Base-by-base conservation (phyloP, 2,797 vertebrate genomes). In the Meriones psammophilus region DNA sequence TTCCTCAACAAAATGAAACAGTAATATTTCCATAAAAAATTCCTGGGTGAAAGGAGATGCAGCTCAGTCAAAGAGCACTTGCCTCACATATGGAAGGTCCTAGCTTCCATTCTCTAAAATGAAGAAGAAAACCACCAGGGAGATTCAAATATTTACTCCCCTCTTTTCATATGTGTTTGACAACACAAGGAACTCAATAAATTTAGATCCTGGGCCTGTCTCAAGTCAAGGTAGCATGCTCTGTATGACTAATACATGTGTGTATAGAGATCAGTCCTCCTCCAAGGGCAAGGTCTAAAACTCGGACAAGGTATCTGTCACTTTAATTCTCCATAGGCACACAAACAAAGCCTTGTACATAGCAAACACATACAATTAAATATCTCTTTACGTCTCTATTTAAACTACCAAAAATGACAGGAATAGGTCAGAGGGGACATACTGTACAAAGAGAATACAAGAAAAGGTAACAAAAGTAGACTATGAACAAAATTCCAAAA, bases 121-220 rank as follows among this genome's bases (percentile, higher is more conserved):
- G 15, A 30, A 66, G 42, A 58, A 13, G 6, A 56, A 46, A 56
- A n/a, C 18, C 18, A 30, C 36, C 62, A 71, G 42, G 2, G 74
- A 94, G 64, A 88, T 56, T 85, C n/a, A 85, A 77, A 88, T 88
- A 46, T 76, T 85, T 97, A 73, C 42, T n/a, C 68, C 73, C 46
- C 15, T 20, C 46, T 68, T 64, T 76, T 79, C 30, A 62, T 39
- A 73, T 6, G 26, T 39, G 20, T 30, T n/a, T 86, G 30, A 64
- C 22, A 2, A 18, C 56, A 88, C 13, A 64, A 81, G 58, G 30
- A 64, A 64, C 42, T 87, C 60, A 58, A 12, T 89, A 9, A 2
- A 14, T 92, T 86, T 64, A 54, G 30, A 73, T 39, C 54, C 15
- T 66, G 68, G 30, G 56, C 36, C 28, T 85, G 30, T 69, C 26